Base-by-base conservation (phyloP, 1,140 invertebrate genomes). In the Anastatus disparis region DNA sequence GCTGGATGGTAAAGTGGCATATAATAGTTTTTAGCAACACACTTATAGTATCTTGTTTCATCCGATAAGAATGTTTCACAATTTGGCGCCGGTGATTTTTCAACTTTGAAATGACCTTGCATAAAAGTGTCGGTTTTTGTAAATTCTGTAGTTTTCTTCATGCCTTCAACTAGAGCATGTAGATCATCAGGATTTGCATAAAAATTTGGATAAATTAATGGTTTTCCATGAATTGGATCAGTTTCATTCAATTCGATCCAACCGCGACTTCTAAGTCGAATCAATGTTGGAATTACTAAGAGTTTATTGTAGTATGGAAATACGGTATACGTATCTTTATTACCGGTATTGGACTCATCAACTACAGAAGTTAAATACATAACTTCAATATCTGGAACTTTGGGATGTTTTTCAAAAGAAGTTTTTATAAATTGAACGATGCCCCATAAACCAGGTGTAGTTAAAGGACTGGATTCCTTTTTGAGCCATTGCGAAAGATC, bases 191-290 rank as follows among this genome's bases (percentile, higher is more conserved):
- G 88, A 82, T 90, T 85, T 38, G 87, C 84, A 67, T 93, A 91
- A 78, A 94, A 95, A 65, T 93, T 93, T 4, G 94, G 91, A 78
- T 93, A 90, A 20, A 97, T 90, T 9, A 90, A 79, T 0, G 95
- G 95, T 78, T 93, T 90, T 10, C 89, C 86, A 10, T 1, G 12
- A 38, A 46, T 22, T 4, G 94, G 94, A 84, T 94, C 90, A 88
- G 80, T 50, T 79, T 89, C 89, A 72, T 88, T 87, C 8, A 94
- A 81, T 80, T 87, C 86, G 13, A 95, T 86, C 59, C 87, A 88
- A 3, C 94, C 94, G 72, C 84, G 87, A 31, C 91, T 92, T 82
- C 92, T 91, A 3, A 93, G 93, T 40, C 91, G 82, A 82, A 93
- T 81, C 1, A 92, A 84, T 86, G 91, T 91, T 3, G 83, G 90